Base-by-base conservation (phyloP, 2,113 vertebrate species). In the Cyrtonyx montezumae region DNA sequence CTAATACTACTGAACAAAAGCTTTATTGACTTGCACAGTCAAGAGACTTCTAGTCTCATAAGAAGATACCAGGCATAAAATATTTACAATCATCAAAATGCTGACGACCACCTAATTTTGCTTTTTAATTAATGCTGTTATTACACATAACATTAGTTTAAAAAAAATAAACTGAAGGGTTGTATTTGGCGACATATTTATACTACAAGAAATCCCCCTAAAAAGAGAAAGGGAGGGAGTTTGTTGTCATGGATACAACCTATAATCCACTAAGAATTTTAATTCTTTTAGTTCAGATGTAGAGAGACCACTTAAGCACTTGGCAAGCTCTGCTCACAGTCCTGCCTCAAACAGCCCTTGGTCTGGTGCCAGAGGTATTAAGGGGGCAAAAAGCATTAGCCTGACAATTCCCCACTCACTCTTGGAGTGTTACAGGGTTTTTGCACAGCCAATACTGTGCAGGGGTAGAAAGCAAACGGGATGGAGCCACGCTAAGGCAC, bases 181-280 rank as follows among this genome's bases (percentile, higher is more conserved):
- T 84, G 76, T 79, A 9, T 85, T 91, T 85, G 34, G 58, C 59
- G 80, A 53, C 6, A 8, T 32, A 68, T 79, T 42, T 88, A 63
- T 67, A 78, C 59, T 45, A 84, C 15, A 66, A 91, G 58, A 53
- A 73, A 84, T 71, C 80, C 40, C 46, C 53, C 55, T 19, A 32
- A 56, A 56, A n/a, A 75, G 55, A 65, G 43, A 68, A 80, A 87
- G 58, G 67, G 58, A 94, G 70, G 30, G 71, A 95, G 87, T 82
- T 69, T 79, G 92, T 95, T 91, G 89, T 89, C 83, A 83, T 89
- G 80, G 68, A 87, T 90, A 93, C 92, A 92, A 70, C 56, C 53
- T 90, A 58, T 87, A 91, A 94, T 79, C 73, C 69, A 77, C 36
- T 17, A 84, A 85, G 86, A 82, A 94, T 95, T 95, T 93, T 28